phyloP scores from a whole-genome alignment of 2,113 vertebrate species.

The Lagopus leucura region DNA sequence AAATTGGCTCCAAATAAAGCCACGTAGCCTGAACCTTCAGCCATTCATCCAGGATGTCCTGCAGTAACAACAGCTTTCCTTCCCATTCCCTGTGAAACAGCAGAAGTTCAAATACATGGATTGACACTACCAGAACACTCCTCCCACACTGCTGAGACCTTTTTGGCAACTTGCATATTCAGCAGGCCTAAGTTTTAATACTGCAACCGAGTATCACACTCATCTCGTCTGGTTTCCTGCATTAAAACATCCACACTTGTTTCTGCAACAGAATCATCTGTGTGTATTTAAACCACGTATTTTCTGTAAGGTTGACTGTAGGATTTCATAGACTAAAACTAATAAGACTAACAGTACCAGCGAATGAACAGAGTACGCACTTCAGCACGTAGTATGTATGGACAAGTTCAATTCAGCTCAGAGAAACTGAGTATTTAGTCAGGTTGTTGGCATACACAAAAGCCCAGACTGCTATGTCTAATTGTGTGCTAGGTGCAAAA shows the following conservation, averaged over 20 bases:
- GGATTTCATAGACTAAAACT: neutral
- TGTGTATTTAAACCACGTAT: neutral
- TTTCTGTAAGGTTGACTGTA: neutral
- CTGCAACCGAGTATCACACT: neutral
- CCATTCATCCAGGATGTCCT: constrained; percentile 90
- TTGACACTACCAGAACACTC: neutral
- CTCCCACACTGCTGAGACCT: neutral
- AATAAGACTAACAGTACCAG: neutral
- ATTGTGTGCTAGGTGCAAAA: neutral
- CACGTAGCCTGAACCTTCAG: constrained; percentile 89
- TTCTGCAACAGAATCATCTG: neutral
- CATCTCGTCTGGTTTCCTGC: neutral
- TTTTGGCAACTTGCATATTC: neutral
- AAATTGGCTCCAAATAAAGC: constrained; percentile 90
- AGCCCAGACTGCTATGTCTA: neutral
- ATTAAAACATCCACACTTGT: neutral
- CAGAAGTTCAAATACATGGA: neutral
- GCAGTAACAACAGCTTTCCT: constrained; percentile 84
- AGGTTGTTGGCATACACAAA: neutral
- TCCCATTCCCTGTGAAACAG: constrained; percentile 83
- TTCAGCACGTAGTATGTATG: neutral
- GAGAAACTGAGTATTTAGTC: neutral
- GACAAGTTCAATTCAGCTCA: neutral
- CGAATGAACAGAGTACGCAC: neutral
- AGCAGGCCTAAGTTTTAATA: neutral